These are phyloP conservation scores for Scaptomyza flava DNA, from an alignment of 2,888 invertebrate species.

Conservation along the genomic window DNA sequence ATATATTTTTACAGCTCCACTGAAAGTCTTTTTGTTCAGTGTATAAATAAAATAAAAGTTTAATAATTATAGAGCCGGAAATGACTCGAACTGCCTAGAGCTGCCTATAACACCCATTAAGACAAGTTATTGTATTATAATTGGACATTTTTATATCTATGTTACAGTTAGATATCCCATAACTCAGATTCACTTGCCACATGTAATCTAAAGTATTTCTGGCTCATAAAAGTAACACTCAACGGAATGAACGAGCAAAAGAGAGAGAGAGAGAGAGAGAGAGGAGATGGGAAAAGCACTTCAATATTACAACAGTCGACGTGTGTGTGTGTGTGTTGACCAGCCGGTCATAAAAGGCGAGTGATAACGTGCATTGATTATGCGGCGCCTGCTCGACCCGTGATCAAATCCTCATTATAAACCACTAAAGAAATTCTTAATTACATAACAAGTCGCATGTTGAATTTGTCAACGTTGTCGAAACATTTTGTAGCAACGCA, in stretches of 20 bases:
- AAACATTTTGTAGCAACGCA: constrained; percentile 31
- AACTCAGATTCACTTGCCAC: neutral
- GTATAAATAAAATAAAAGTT: neutral
- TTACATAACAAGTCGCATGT: constrained; percentile 53
- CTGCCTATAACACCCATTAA: neutral
- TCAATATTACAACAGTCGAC: neutral
- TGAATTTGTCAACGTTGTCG: constrained; percentile 43
- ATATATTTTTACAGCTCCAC: neutral
- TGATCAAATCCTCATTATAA: constrained; percentile 63
- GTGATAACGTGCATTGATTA: constrained; percentile 53
- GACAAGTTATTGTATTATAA: neutral
- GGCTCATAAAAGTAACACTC: constrained; percentile 33
- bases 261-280: neutral
- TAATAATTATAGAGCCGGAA: neutral
- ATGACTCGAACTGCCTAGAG: neutral
- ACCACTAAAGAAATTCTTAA: constrained; percentile 58
- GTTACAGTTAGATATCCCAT: neutral
- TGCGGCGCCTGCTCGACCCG: constrained; percentile 54
- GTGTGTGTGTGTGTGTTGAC: constrained; percentile 3
- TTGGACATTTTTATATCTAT: neutral
- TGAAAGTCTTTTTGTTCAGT: neutral
- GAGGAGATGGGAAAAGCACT: constrained; percentile 2
- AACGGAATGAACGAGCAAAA: neutral
- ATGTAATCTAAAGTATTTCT: constrained; percentile 2
- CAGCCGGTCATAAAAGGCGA: constrained; percentile 34